These are phyloP conservation scores for Acanthurus tractus DNA, from an alignment of 2,797 vertebrate genomes.

Conservation along the genomic window DNA sequence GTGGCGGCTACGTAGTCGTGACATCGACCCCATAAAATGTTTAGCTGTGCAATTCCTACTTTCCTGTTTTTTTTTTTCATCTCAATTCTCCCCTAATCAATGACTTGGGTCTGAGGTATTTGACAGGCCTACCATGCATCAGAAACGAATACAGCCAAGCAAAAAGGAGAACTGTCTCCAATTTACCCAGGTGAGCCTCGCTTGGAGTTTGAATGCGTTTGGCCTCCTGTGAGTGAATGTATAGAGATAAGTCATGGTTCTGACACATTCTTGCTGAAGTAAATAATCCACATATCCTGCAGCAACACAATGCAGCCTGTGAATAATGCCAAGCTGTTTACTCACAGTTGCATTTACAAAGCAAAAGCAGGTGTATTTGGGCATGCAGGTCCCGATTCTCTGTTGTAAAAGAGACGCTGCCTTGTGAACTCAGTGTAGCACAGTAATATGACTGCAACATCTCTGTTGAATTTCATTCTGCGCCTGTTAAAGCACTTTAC, in stretches of 20 bases:
- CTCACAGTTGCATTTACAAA: conserved; percentile 34
- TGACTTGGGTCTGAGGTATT: conserved; percentile 41
- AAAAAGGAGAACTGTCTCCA: conserved; percentile 30
- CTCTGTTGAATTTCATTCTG: background rate
- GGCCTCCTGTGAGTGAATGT: conserved; percentile 37
- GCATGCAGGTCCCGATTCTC: conserved; percentile 2
- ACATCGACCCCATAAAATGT: conserved; percentile 59
- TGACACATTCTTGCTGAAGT: conserved; percentile 26
- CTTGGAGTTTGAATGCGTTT: conserved; percentile 40
- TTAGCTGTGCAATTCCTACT: conserved; percentile 34
- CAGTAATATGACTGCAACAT: conserved; percentile 9
- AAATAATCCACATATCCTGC: conserved; percentile 33
- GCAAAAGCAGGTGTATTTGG: conserved; percentile 22
- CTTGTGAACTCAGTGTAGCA: background rate
- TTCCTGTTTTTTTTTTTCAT: conserved; percentile 25
- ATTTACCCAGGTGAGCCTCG: conserved; percentile 40
- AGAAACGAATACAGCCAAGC: conserved; percentile 46
- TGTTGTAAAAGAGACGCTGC: background rate
- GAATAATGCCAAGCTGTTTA: conserved; percentile 28
- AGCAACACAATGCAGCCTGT: conserved; percentile 11
- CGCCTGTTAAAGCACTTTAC: background rate
- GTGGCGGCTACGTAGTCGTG: conserved; percentile 53
- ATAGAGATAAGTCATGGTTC: conserved; percentile 47
- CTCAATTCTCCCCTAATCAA: conserved; percentile 60
- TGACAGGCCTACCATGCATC: conserved; percentile 28